Evolutionary conservation across 2,888 invertebrate species (phyloP).

Genomic region (Drosophila acutilabella): DNA sequence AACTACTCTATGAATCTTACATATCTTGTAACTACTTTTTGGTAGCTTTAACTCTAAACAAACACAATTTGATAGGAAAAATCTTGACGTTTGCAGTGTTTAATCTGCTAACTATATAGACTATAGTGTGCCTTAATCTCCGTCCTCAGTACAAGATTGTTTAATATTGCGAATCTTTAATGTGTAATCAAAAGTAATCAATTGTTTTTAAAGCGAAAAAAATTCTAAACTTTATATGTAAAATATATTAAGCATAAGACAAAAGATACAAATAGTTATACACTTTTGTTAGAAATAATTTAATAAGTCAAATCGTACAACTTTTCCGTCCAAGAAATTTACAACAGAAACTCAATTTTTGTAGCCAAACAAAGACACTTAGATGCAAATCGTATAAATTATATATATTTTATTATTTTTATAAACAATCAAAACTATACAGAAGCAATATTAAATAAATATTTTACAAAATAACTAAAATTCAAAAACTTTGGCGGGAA

Average conservation of each 20-base stretch:
- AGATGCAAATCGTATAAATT: conserved; percentile 9
- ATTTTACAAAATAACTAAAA: conserved; percentile 32
- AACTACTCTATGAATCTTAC: conserved; percentile 23
- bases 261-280: conserved; percentile 30
- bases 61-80: conserved; percentile 17
- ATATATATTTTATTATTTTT: conserved; percentile 36
- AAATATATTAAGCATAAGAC: conserved; percentile 49
- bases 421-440: conserved; percentile 34
- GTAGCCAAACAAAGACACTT: conserved; percentile 38
- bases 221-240: conserved; percentile 30
- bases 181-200: neutral
- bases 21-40: conserved; percentile 32
- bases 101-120: conserved; percentile 7
- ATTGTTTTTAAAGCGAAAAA: conserved; percentile 20
- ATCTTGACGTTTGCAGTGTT: conserved; percentile 6
- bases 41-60: conserved; percentile 8
- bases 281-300: conserved; percentile 25
- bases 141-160: conserved; percentile 23
- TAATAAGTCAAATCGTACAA: conserved; percentile 32
- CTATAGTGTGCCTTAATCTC: conserved; percentile 47
- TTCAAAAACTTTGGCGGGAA: neutral
- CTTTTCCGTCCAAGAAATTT: conserved; percentile 40
- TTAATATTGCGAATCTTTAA: conserved; percentile 16
- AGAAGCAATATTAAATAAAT: conserved; percentile 37
- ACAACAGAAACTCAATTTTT: conserved; percentile 25